Evolutionary conservation across 2,888 invertebrate species (phyloP).

Genomic region (Hololepta plana): DNA sequence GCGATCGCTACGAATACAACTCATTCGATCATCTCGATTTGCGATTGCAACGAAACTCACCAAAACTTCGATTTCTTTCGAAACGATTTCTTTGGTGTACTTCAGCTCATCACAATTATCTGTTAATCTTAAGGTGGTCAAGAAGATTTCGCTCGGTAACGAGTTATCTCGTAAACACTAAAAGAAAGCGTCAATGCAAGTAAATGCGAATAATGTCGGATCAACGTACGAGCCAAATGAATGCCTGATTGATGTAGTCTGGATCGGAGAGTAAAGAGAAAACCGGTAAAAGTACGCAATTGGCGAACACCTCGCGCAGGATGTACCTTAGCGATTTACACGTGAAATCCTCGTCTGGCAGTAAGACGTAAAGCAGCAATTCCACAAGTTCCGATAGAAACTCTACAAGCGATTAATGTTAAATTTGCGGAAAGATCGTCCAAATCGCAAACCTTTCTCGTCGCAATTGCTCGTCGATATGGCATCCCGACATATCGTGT

Average conservation of each 20-base stretch:
- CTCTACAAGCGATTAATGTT: constrained; percentile 30
- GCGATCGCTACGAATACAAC: constrained; percentile 40
- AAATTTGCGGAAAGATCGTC: background rate
- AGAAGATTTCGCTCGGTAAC: constrained; percentile 68
- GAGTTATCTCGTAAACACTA: constrained; percentile 61
- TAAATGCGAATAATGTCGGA: background rate
- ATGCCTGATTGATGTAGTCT: constrained; percentile 78
- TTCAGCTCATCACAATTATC: constrained; percentile 67
- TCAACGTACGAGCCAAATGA: constrained; percentile 66
- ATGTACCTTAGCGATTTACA: constrained; percentile 65
- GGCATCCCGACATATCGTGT: constrained; percentile 57
- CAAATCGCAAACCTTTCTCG: constrained; percentile 32
- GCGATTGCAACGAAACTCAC: constrained; percentile 23
- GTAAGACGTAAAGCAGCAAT: constrained; percentile 60
- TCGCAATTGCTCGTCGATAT: constrained; percentile 52
- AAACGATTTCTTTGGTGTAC: constrained; percentile 60
- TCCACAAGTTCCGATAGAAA: constrained; percentile 70
- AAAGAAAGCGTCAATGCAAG: constrained; percentile 17
- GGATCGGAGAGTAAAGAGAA: constrained; percentile 69
- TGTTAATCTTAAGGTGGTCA: constrained; percentile 63
- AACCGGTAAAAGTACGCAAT: constrained; percentile 29
- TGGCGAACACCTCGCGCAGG: constrained; percentile 39
- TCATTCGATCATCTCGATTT: background rate
- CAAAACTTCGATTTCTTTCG: constrained; percentile 61
- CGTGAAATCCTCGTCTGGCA: constrained; percentile 70